A percentile compares a stretch with the other conserved stretches of the same genome.
phyloP scores from a whole-genome alignment of 2,797 vertebrate species.

The Aphelocoma californica region DNA sequence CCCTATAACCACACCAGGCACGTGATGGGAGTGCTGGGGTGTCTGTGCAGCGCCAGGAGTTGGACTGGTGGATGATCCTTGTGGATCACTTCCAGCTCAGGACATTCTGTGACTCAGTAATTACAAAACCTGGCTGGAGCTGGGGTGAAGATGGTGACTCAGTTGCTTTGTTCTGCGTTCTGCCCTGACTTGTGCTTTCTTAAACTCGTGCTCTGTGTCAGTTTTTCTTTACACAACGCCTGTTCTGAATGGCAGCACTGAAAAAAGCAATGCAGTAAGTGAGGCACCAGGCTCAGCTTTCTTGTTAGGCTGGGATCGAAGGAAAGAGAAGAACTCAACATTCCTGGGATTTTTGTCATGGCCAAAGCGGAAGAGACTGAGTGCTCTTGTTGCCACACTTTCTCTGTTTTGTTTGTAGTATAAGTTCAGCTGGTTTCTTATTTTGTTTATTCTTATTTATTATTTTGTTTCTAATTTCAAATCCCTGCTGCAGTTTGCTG shows the following conservation, averaged over 20 bases:
- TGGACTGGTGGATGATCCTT: background rate
- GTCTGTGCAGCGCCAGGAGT: background rate
- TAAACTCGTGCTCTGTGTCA: background rate
- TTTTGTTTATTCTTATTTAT: background rate
- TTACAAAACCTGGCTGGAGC: background rate
- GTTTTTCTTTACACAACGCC: background rate
- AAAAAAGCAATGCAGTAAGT: rapidly evolving
- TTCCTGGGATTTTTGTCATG: background rate
- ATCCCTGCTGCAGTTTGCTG: too few relatives aligned
- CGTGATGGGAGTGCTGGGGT: rapidly evolving
- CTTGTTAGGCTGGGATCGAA: background rate
- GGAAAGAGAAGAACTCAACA: background rate
- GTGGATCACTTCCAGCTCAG: background rate
- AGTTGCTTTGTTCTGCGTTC: background rate
- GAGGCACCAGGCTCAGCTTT: background rate
- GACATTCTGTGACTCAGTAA: background rate
- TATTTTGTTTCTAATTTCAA: background rate
- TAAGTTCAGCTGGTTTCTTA: background rate
- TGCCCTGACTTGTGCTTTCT: background rate
- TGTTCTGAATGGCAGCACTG: rapidly evolving
- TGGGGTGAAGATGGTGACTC: background rate
- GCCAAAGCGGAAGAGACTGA: background rate
- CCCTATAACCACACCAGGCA: rapidly evolving
- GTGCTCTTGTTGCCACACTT: rapidly evolving
- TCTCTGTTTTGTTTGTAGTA: background rate